Conservation (phyloP, 2,113 vertebrate genomes). For the Corapipo altera region DNA sequence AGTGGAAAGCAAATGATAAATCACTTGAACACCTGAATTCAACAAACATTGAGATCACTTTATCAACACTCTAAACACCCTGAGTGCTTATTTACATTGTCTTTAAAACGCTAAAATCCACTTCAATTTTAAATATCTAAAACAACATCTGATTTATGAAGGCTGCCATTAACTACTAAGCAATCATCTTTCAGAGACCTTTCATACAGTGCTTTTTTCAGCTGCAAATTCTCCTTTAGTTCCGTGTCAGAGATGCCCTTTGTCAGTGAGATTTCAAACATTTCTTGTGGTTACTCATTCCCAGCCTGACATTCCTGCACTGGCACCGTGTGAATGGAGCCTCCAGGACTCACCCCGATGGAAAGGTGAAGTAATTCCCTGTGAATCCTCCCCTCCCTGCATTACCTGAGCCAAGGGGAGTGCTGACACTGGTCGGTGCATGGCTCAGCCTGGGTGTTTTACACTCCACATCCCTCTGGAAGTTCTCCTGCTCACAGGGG, state of each 20-base stretch:
- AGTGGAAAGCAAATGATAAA: not conserved
- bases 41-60: not conserved
- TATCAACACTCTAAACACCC: not conserved
- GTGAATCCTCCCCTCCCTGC: not conserved
- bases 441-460: conserved; percentile 39
- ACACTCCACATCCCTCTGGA: not conserved
- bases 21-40: not conserved
- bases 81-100: not conserved
- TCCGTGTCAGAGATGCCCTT: not conserved
- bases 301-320: not conserved
- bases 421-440: conserved; percentile 68
- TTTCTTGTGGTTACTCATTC: not conserved
- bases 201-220: not conserved
- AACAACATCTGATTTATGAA: not conserved
- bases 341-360: not conserved
- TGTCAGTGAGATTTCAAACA: not conserved
- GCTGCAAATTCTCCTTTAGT: not conserved
- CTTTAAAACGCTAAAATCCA: not conserved
- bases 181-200: not conserved
- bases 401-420: conserved; percentile 72
- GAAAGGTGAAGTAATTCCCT: not conserved
- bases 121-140: not conserved
- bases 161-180: not conserved
- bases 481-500: conserved; percentile 44
- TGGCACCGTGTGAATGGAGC: accelerated